These are phyloP conservation scores for Cavia porcellus DNA, from an alignment of 2,113 vertebrate genomes.

Conservation along the genomic window DNA sequence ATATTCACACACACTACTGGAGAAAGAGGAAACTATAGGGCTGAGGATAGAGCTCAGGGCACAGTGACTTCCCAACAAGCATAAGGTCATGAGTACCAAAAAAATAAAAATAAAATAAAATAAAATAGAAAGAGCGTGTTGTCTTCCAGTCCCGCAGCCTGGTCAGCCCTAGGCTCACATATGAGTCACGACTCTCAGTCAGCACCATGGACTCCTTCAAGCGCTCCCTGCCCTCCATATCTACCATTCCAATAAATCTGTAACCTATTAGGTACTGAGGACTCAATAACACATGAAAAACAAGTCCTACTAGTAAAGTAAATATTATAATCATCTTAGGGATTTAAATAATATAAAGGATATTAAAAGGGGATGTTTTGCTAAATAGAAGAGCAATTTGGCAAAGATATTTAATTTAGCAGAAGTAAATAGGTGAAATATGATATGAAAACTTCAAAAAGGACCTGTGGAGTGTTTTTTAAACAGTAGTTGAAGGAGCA, in stretches of 20 bases:
- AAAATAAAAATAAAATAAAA: too few species aligned
- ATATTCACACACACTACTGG: background rate
- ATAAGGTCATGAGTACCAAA: too few species aligned
- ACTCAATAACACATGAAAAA: background rate
- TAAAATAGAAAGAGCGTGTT: too few species aligned
- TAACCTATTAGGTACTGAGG: background rate
- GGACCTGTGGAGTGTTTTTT: background rate
- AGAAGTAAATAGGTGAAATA: background rate
- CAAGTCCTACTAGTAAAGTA: background rate
- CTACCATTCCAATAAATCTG: background rate
- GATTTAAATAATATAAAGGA: background rate
- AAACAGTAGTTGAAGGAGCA: background rate
- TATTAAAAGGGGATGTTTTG: background rate
- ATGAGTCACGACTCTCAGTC: background rate
- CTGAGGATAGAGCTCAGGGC: too few species aligned
- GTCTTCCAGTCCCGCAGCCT: background rate
- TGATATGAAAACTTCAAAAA: background rate
- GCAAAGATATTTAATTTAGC: background rate
- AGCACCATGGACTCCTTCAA: background rate
- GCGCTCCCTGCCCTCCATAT: accelerated
- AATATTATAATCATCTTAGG: background rate
- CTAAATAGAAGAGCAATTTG: background rate
- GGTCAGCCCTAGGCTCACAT: background rate
- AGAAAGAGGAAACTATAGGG: background rate
- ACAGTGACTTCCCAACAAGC: too few species aligned